phyloP scores from a whole-genome alignment of 2,888 invertebrate species.

The Agelastica alni region DNA sequence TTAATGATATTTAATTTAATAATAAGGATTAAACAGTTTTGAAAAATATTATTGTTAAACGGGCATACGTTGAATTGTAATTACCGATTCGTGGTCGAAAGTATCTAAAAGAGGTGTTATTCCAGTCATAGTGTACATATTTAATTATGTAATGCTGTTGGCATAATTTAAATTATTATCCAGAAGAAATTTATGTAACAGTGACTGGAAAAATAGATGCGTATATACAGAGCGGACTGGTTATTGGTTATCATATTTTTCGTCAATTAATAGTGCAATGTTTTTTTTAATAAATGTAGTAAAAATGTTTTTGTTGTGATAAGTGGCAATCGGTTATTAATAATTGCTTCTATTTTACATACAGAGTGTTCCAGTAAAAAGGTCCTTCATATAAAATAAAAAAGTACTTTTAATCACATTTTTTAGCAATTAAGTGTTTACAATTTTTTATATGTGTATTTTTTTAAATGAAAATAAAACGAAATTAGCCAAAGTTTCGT shows the following conservation, averaged over 20 bases:
- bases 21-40: too few relatives aligned
- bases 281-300: neutral
- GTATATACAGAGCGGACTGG: conserved; percentile 46
- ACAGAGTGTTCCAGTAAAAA: neutral
- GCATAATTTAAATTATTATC: conserved; percentile 53
- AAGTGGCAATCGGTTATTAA: conserved; percentile 2
- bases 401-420: too few relatives aligned
- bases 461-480: too few relatives aligned
- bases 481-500: too few relatives aligned
- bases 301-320: conserved; percentile 4
- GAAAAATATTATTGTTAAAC: neutral
- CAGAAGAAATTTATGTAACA: conserved; percentile 46
- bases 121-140: conserved; percentile 54
- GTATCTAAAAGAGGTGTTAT: conserved; percentile 49
- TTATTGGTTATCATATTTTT: conserved; percentile 28
- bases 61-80: neutral
- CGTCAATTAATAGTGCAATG: conserved; percentile 22
- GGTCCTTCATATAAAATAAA: too few relatives aligned
- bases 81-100: conserved; percentile 1
- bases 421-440: too few relatives aligned
- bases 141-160: conserved; percentile 49
- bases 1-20: too few relatives aligned
- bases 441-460: too few relatives aligned
- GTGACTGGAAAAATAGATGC: conserved; percentile 52
- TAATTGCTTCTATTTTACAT: neutral